Evolutionary conservation across 1,140 invertebrate species (phyloP).

Genomic region (Caenorhabditis latens): DNA sequence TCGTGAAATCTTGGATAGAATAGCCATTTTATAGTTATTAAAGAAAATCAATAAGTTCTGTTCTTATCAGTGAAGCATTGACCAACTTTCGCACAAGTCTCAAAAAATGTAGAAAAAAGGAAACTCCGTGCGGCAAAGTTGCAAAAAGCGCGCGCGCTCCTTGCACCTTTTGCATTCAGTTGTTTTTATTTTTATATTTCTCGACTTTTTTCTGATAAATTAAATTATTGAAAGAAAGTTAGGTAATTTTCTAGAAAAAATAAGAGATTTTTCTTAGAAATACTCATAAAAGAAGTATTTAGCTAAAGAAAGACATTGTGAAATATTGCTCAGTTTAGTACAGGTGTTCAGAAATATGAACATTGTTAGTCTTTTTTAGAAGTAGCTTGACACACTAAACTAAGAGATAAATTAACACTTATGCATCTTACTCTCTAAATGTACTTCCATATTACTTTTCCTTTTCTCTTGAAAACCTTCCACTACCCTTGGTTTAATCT

Average conservation of each 20-base stretch:
- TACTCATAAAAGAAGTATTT: no score
- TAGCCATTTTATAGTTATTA: background rate
- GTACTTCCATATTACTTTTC: no score
- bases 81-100: background rate
- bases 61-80: constrained; percentile 33
- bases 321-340: constrained; percentile 8
- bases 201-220: background rate
- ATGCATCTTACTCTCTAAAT: no score
- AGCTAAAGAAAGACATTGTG: background rate
- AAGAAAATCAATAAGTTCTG: background rate
- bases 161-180: background rate
- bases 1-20: constrained; percentile 30
- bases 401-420: no score
- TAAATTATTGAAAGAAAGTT: background rate
- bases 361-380: no score
- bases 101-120: background rate
- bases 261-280: no score
- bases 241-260: background rate
- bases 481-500: no score
- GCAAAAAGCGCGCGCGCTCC: background rate
- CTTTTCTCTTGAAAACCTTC: no score
- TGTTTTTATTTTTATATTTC: background rate
- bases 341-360: background rate
- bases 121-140: background rate
- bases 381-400: no score